phyloP scores from a whole-genome alignment of 2,113 vertebrate genomes.

The Sinocyclocheilus rhinocerous region DNA sequence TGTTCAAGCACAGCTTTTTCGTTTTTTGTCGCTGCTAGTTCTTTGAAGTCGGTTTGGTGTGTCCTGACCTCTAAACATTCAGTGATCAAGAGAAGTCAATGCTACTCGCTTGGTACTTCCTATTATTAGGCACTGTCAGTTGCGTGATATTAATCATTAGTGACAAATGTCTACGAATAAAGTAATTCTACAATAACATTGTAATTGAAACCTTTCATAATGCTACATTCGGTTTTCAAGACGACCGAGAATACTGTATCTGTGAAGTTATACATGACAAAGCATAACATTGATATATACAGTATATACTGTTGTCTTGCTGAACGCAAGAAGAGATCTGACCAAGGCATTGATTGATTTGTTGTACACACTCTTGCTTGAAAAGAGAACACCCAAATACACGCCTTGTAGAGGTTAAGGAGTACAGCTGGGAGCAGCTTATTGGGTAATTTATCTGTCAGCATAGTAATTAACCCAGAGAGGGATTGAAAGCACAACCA shows the following conservation, averaged over 20 bases:
- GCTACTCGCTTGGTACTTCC: neutral
- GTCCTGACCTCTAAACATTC: neutral
- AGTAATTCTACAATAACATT: neutral
- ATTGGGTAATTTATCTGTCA: conserved; percentile 43
- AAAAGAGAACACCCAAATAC: conserved; percentile 31
- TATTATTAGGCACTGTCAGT: neutral
- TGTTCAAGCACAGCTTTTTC: neutral
- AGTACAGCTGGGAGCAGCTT: conserved; percentile 42
- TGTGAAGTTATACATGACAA: neutral
- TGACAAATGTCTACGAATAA: neutral
- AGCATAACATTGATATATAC: neutral
- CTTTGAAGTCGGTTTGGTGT: neutral
- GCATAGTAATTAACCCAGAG: conserved; percentile 46
- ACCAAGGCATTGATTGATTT: neutral
- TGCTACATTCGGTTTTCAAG: neutral
- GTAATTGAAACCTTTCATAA: neutral
- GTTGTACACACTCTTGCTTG: conserved; percentile 5
- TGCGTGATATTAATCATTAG: neutral
- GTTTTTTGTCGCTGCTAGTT: neutral
- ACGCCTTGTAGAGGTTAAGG: conserved; percentile 7
- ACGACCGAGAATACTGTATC: neutral
- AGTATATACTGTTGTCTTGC: neutral
- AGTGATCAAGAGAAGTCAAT: neutral
- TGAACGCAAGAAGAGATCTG: neutral
- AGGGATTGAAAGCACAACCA: conserved; percentile 29